Evolutionary conservation across 2,888 invertebrate genomes (phyloP), one percentile per base, ranked within the genome.

Genomic region (Octodonta nipae): DNA sequence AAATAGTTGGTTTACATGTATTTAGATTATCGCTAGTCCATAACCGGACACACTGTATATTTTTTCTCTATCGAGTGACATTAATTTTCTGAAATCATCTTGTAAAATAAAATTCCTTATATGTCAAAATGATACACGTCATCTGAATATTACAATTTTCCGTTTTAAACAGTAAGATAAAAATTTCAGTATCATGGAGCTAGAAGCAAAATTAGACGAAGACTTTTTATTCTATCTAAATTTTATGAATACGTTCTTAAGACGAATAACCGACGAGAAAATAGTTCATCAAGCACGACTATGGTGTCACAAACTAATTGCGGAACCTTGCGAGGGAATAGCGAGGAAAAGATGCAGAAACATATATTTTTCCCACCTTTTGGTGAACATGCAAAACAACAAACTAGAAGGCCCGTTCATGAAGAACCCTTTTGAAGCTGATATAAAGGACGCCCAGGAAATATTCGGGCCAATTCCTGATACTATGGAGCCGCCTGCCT

Each of bases 191-290:
- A 40, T 34, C 41, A 46, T 54, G 49, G 56, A 57, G 28, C 35
- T 55, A n/a, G 58, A 60, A 43, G 51, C 50, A 27, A 61, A 60
- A 49, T 42, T 61, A 14, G 65, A 66, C 40, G 56, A 61, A 44
- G 64, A 66, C 47, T 65, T 62, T 42, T 46, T 64, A 8, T 62
- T 62, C 35, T 65, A 65, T 41, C 47, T 64, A 33, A 58, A 59
- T 20, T 61, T 63, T 41, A 54, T 56, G 2, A 58, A 46, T 28
- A 45, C 50, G 1, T 54, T 50, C 24, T 36, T 51, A 7, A 42
- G 40, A 17, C 39, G 46, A 10, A 41, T 54, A n/a, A 36, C 42
- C 15, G 48, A 51, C 33, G 36, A 37, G 20, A 46, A 51, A 26
- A 38, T 46, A 2, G 40, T 43, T 13, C 34, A 36, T 13, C 49